Evolutionary conservation across 2,888 invertebrate species (phyloP).

Genomic region (Saturnia pavonia): DNA sequence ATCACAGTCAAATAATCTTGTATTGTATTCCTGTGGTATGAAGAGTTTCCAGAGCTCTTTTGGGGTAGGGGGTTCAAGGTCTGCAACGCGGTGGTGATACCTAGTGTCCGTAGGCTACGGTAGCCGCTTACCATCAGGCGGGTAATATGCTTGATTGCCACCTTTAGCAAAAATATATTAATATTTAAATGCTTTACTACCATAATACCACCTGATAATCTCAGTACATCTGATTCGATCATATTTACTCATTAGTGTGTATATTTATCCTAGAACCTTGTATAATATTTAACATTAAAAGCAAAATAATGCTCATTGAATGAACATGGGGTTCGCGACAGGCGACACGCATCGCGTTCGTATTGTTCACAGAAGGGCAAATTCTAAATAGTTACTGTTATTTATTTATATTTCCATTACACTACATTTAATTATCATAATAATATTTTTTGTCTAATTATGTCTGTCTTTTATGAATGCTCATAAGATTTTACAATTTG

Average conservation of each 20-base stretch:
- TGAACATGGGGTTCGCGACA: slow-evolving; percentile 34
- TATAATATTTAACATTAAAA: background rate
- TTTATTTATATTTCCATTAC: slow-evolving; percentile 49
- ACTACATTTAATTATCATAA: background rate
- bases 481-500: background rate
- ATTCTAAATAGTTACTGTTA: slow-evolving; percentile 54
- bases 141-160: too few relatives aligned
- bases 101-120: too few relatives aligned
- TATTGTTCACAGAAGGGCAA: slow-evolving; percentile 46
- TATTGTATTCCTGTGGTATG: too few relatives aligned
- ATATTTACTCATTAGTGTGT: background rate
- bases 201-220: too few relatives aligned
- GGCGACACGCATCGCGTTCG: slow-evolving; percentile 52
- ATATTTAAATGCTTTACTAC: too few relatives aligned
- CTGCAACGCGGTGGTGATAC: too few relatives aligned
- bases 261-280: background rate
- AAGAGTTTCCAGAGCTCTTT: too few relatives aligned
- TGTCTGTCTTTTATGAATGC: background rate
- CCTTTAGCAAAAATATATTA: too few relatives aligned
- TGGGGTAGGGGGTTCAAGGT: too few relatives aligned
- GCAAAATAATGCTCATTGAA: background rate
- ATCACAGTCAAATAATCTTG: too few relatives aligned
- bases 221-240: too few relatives aligned
- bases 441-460: background rate
- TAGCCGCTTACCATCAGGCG: too few relatives aligned